Conservation (phyloP, 2,797 vertebrate genomes). For the Ctenopoma kingsleyae region DNA sequence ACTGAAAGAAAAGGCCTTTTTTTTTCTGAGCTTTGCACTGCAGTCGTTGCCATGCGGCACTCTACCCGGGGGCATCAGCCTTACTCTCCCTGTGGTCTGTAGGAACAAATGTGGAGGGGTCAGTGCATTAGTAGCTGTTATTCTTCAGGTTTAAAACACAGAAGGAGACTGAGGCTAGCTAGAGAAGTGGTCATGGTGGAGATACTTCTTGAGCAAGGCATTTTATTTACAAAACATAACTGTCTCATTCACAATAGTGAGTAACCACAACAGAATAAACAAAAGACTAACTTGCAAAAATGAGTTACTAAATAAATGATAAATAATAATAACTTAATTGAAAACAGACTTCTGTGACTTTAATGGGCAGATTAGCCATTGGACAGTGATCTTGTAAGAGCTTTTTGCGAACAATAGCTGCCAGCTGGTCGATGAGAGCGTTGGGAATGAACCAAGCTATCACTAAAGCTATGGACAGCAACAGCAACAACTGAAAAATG, state of each 20-base stretch:
- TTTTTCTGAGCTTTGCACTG: slow-evolving; percentile 26
- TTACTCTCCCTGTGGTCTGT: slow-evolving; percentile 42
- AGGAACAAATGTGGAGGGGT: slow-evolving; percentile 52
- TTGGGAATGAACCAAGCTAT: neutral
- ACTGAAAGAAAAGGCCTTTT: slow-evolving; percentile 34
- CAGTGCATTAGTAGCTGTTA: slow-evolving; percentile 63
- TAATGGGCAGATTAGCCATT: neutral
- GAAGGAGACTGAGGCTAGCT: slow-evolving; percentile 18
- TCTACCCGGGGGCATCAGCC: slow-evolving; percentile 54
- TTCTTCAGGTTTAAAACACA: slow-evolving; percentile 23
- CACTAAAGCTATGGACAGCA: neutral
- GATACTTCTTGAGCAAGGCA: slow-evolving; percentile 4
- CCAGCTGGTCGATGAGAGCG: neutral
- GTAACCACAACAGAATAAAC: neutral
- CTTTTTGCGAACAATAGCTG: neutral
- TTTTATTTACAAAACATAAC: slow-evolving; percentile 1
- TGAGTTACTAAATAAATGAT: no score
- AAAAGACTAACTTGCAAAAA: no score
- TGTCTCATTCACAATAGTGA: neutral
- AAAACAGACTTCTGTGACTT: neutral
- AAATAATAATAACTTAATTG: neutral
- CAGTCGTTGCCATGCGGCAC: slow-evolving; percentile 27
- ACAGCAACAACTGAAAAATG: neutral
- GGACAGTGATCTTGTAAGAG: no score
- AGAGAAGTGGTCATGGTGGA: neutral